These are phyloP conservation scores for Galago senegalensis DNA, from an alignment of 2,797 vertebrate genomes.

Conservation along the genomic window DNA sequence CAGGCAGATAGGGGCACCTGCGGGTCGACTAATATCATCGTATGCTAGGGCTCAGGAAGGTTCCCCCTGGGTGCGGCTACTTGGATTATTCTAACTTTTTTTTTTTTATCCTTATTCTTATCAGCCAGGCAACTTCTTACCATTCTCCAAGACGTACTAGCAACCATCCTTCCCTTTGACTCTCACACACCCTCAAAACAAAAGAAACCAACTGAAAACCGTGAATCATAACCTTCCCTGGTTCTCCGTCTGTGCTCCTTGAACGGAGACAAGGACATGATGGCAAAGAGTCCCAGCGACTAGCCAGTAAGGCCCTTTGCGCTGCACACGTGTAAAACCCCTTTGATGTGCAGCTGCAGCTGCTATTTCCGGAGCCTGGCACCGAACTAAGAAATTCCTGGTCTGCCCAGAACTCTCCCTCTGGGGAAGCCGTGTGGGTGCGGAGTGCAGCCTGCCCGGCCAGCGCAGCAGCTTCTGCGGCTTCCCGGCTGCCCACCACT, in stretches of 20 bases:
- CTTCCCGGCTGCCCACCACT: not conserved
- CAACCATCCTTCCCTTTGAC: not conserved
- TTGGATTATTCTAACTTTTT: not conserved
- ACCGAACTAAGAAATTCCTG: conserved; percentile 48
- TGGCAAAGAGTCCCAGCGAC: not conserved
- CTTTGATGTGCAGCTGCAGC: conserved; percentile 70
- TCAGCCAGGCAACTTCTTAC: not conserved
- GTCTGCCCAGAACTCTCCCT: conserved; percentile 37
- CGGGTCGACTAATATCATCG: not conserved
- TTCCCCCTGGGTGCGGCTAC: accelerated
- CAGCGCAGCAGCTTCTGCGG: conserved; percentile 8
- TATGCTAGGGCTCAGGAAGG: not conserved
- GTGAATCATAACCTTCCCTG: not conserved
- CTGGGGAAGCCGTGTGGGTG: not conserved
- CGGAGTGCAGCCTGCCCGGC: not conserved
- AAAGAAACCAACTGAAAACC: not conserved
- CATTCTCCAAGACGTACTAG: not conserved
- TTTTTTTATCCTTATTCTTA: not conserved
- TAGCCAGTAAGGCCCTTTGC: not conserved
- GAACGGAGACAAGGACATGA: not conserved
- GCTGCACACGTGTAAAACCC: not conserved
- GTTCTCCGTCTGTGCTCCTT: not conserved
- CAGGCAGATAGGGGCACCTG: accelerated
- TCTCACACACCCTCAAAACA: not conserved
- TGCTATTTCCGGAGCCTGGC: conserved; percentile 65